Conservation (phyloP, 2,888 invertebrate genomes). For the Elmis aenea region DNA sequence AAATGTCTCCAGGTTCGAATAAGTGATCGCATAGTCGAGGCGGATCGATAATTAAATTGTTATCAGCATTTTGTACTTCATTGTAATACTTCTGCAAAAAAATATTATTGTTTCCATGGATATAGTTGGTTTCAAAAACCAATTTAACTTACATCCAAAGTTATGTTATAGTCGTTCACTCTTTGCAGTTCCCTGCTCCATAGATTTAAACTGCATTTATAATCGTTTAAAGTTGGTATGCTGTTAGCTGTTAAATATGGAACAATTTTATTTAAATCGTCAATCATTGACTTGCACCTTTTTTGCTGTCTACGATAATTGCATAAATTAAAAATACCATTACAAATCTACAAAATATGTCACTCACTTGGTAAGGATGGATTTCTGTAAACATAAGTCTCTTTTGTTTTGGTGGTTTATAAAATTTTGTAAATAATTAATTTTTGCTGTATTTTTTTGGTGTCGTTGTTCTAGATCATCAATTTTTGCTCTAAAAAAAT, state of each 20-base stretch:
- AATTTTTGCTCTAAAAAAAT: conserved; percentile 1
- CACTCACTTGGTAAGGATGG: too few species aligned
- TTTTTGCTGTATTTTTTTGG: too few species aligned
- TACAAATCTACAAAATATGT: too few species aligned
- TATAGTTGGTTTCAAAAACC: not conserved
- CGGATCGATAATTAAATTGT: not conserved
- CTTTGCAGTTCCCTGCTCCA: conserved; percentile 1
- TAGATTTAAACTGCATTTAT: not conserved
- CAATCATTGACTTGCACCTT: conserved; percentile 3
- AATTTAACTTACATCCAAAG: not conserved
- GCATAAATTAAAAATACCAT: too few species aligned
- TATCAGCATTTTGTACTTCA: not conserved
- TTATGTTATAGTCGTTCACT: too few species aligned
- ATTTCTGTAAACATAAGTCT: too few species aligned
- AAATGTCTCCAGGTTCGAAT: conserved; percentile 1
- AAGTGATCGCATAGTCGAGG: not conserved
- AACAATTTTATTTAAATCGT: not conserved
- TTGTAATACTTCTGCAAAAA: not conserved
- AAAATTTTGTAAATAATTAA: conserved; percentile 1
- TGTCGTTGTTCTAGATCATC: too few species aligned
- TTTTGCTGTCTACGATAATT: conserved; percentile 4
- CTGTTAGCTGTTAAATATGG: not conserved
- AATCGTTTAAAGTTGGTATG: conserved; percentile 1
- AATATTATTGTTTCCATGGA: too few species aligned
- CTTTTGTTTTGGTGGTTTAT: not conserved